Evolutionary conservation across 1,140 invertebrate species (phyloP).

Genomic region (Helicoverpa armigera): DNA sequence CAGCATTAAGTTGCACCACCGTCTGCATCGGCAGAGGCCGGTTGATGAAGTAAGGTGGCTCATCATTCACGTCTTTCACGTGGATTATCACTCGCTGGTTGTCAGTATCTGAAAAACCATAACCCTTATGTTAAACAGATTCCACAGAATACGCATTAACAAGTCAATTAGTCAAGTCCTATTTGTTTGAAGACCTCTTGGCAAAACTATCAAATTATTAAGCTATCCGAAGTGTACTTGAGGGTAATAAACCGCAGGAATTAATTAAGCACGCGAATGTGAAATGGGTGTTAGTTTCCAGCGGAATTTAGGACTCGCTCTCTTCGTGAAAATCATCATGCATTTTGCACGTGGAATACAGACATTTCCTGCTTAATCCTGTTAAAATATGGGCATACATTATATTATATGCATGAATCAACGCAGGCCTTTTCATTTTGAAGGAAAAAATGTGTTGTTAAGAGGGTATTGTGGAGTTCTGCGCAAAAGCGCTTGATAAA

Average conservation of each 20-base stretch:
- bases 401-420: conserved; percentile 36
- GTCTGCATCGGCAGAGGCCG: conserved; percentile 98
- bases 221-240: conserved; percentile 23
- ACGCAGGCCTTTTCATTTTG: conserved; percentile 8
- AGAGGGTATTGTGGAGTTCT: conserved; percentile 17
- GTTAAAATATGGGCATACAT: conserved; percentile 30
- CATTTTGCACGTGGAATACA: conserved; percentile 29
- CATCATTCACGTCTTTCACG: conserved; percentile 98
- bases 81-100: conserved; percentile 98
- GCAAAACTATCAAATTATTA: conserved; percentile 35
- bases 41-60: conserved; percentile 98
- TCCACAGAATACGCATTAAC: neutral
- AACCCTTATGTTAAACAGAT: conserved; percentile 4
- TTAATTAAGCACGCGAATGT: conserved; percentile 30
- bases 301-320: neutral
- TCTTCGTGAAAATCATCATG: conserved; percentile 18
- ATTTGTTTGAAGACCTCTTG: conserved; percentile 19
- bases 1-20: conserved; percentile 97
- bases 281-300: conserved; percentile 22
- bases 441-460: neutral
- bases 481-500: conserved; percentile 19
- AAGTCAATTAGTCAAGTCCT: neutral
- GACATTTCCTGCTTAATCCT: conserved; percentile 24
- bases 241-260: conserved; percentile 29
- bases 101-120: conserved; percentile 93